A percentile compares a stretch with the other conserved stretches of the same genome.
Conservation (phyloP, 1,140 invertebrate species). For the Drosophila equinoxialis region DNA sequence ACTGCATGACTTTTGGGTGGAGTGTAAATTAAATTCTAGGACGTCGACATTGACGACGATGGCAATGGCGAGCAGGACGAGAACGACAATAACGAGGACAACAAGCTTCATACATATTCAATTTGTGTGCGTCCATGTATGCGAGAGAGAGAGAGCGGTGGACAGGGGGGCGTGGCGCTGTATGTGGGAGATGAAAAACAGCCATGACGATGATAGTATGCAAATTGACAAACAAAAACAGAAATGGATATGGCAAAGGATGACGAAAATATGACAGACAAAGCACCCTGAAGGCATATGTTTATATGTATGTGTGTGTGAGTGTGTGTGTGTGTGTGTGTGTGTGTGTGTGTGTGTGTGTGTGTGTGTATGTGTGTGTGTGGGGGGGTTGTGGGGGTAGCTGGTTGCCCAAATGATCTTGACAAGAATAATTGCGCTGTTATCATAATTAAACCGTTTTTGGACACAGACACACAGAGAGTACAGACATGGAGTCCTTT, state of each 20-base stretch:
- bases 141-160: constrained; percentile 35
- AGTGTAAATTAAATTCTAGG: constrained; percentile 78
- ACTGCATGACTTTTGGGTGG: constrained; percentile 79
- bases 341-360: constrained; percentile 23
- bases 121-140: constrained; percentile 63
- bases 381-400: constrained; percentile 26
- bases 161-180: neutral
- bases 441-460: constrained; percentile 80
- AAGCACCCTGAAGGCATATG: constrained; percentile 55
- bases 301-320: constrained; percentile 28
- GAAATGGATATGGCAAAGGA: constrained; percentile 50
- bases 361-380: constrained; percentile 12
- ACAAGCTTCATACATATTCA: constrained; percentile 76
- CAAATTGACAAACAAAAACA: constrained; percentile 81
- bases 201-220: constrained; percentile 81
- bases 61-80: constrained; percentile 21
- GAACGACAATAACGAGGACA: neutral
- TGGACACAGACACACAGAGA: constrained; percentile 46
- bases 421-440: constrained; percentile 81
- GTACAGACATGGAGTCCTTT: constrained; percentile 37
- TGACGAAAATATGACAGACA: constrained; percentile 72
- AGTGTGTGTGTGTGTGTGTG: constrained; percentile 3
- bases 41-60: constrained; percentile 43
- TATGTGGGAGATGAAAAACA: constrained; percentile 69
- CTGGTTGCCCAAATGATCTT: constrained; percentile 71